Evolutionary conservation across 2,113 vertebrate species (phyloP).

Genomic region (Antechinus flavipes): DNA sequence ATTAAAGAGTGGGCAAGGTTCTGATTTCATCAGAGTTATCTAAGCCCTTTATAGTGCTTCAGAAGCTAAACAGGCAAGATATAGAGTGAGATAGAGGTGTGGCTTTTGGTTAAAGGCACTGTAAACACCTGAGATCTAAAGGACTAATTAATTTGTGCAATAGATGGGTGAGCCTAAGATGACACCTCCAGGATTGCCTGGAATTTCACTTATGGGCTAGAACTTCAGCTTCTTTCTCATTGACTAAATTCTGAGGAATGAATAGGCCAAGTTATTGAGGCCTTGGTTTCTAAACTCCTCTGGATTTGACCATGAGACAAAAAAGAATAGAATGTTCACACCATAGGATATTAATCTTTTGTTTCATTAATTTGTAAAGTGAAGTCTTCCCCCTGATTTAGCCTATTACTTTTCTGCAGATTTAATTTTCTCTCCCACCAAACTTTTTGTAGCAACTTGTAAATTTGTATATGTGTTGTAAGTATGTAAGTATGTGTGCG

Average conservation of each 20-base stretch:
- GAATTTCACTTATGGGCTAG: background rate
- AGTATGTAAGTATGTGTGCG: too few relatives aligned
- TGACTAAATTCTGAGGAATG: background rate
- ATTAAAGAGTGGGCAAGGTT: conserved; percentile 34
- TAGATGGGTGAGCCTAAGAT: conserved; percentile 60
- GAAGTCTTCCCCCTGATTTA: background rate
- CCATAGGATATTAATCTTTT: background rate
- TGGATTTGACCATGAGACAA: background rate
- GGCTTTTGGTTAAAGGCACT: background rate
- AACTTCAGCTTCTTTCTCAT: background rate
- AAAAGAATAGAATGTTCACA: background rate
- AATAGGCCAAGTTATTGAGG: background rate
- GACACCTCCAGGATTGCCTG: conserved; percentile 4
- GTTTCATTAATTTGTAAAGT: background rate
- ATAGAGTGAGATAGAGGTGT: conserved; percentile 39
- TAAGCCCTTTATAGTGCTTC: background rate
- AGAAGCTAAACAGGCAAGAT: conserved; percentile 61
- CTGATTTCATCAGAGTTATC: conserved; percentile 30
- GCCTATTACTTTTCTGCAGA: background rate
- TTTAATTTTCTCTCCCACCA: too few relatives aligned
- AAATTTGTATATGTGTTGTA: too few relatives aligned
- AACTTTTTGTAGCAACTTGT: too few relatives aligned
- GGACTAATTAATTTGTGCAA: conserved; percentile 37
- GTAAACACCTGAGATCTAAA: conserved; percentile 36
- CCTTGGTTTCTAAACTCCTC: background rate